Evolutionary conservation across 1,140 invertebrate species (phyloP).

Genomic region (Aethina tumida): DNA sequence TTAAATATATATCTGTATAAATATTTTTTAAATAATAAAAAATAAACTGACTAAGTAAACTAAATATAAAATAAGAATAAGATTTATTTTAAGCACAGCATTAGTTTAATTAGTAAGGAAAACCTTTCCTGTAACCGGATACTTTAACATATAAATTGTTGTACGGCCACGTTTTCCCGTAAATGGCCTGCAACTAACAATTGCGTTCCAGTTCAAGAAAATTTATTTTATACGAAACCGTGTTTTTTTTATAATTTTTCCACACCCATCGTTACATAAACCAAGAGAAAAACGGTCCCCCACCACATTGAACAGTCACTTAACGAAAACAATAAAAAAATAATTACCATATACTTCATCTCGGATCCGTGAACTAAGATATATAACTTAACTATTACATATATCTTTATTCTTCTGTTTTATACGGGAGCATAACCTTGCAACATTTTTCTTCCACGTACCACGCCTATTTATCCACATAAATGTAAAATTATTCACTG

Average conservation of each 20-base stretch:
- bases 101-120: too few relatives aligned
- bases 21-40: too few relatives aligned
- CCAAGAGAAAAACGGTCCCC: not conserved
- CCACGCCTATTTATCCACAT: slow-evolving; percentile 18
- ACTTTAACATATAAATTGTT: too few relatives aligned
- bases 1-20: too few relatives aligned
- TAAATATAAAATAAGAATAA: not conserved
- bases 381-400: slow-evolving; percentile 18
- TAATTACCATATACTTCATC: slow-evolving; percentile 23
- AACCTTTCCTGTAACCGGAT: too few relatives aligned
- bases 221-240: not conserved
- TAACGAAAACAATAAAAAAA: slow-evolving; percentile 5
- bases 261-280: not conserved
- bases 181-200: not conserved
- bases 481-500: slow-evolving; percentile 17
- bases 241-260: not conserved
- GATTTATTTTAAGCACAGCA: not conserved
- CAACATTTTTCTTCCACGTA: slow-evolving; percentile 19
- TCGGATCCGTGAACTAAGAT: slow-evolving; percentile 19
- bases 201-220: not conserved
- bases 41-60: too few relatives aligned
- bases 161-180: too few relatives aligned
- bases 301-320: not conserved
- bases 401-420: slow-evolving; percentile 27
- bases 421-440: slow-evolving; percentile 30